A percentile compares a stretch with the other conserved stretches of the same genome.
Evolutionary conservation across 2,797 vertebrate species (phyloP).

Genomic region (Alcedo quadribrachys): DNA sequence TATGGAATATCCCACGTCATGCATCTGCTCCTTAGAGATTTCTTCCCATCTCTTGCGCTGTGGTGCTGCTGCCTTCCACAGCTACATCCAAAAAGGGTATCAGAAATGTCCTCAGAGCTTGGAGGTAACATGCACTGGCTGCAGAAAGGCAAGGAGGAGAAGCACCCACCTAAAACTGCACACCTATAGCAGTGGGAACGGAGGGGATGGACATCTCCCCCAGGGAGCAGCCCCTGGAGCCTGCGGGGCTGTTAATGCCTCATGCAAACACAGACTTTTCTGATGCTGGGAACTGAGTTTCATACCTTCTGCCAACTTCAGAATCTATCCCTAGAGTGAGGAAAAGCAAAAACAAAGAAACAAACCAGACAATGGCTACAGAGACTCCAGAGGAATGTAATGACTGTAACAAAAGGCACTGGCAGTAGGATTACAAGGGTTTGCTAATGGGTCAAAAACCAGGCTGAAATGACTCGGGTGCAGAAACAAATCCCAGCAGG

Average conservation of each 20-base stretch:
- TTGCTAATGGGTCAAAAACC: not conserved
- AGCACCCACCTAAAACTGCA: not conserved
- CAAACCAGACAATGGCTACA: not conserved
- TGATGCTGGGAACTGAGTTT: not conserved
- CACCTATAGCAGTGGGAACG: not conserved
- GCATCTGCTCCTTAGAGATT: not conserved
- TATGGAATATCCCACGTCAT: not conserved
- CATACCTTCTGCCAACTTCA: not conserved
- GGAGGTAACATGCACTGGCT: not conserved
- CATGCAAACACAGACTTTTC: not conserved
- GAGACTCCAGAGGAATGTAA: not conserved
- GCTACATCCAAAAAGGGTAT: not conserved
- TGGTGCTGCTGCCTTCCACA: not conserved
- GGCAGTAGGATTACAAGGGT: not conserved
- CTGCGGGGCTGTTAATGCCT: accelerated
- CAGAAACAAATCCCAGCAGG: not conserved
- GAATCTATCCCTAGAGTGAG: not conserved
- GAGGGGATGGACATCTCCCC: accelerated
- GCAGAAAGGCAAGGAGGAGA: not conserved
- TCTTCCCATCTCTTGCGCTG: not conserved
- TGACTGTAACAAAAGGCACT: constrained; percentile 7
- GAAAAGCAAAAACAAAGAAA: constrained; percentile 18
- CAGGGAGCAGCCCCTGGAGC: not conserved
- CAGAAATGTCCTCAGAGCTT: not conserved
- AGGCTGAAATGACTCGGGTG: not conserved